Evolutionary conservation across 2,888 invertebrate genomes (phyloP).

Genomic region (Euclidia mi): DNA sequence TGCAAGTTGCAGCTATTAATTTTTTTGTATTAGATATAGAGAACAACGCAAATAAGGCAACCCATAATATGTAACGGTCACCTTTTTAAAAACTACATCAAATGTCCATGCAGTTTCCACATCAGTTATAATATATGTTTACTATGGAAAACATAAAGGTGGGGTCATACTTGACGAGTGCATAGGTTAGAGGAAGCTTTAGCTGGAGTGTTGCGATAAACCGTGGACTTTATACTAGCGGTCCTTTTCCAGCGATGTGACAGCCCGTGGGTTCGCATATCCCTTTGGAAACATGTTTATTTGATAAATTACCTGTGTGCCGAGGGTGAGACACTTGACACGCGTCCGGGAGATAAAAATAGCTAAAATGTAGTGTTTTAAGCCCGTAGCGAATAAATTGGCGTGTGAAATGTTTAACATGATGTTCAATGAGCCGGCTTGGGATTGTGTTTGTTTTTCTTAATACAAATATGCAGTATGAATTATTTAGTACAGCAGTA

Average conservation of each 20-base stretch:
- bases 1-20: no score
- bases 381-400: conserved; percentile 30
- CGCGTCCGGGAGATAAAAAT: conserved; percentile 29
- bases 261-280: conserved; percentile 39
- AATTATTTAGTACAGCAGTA: no score
- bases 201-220: conserved; percentile 35
- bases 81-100: no score
- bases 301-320: conserved; percentile 48
- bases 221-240: conserved; percentile 31
- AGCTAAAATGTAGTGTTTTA: conserved; percentile 17
- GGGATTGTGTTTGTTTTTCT: neutral
- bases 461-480: no score
- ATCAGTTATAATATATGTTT: neutral
- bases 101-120: no score
- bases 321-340: conserved; percentile 36
- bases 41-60: no score
- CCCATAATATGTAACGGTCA: no score
- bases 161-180: neutral
- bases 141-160: neutral
- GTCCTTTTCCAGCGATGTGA: conserved; percentile 52
- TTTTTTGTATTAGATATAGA: no score
- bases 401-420: conserved; percentile 33
- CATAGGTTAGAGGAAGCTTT: conserved; percentile 2
- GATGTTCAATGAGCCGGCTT: conserved; percentile 20
- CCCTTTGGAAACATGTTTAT: conserved; percentile 51